Conservation (phyloP, 2,113 vertebrate species). For the Nothoprocta pentlandii region DNA sequence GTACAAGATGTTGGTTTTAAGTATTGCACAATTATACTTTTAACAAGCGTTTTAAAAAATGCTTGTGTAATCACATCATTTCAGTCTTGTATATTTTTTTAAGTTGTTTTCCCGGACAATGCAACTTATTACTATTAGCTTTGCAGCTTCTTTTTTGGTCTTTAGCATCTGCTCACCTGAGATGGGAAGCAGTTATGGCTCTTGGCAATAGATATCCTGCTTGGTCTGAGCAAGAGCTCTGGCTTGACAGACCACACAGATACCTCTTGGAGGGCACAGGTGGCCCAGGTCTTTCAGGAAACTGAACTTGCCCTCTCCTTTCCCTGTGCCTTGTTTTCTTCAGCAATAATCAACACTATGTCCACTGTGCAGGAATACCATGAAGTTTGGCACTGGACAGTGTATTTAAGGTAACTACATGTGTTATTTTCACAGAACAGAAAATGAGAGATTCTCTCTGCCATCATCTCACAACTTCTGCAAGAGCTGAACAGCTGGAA, state of each 20-base stretch:
- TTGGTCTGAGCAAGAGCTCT: background rate
- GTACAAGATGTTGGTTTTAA: background rate
- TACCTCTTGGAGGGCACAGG: background rate
- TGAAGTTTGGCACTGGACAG: background rate
- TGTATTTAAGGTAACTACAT: background rate
- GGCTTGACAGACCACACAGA: background rate
- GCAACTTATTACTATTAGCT: slow-evolving; percentile 8
- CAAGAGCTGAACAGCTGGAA: background rate
- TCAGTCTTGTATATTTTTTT: background rate
- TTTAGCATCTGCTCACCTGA: background rate
- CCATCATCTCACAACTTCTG: background rate
- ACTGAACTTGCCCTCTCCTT: background rate
- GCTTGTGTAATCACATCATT: background rate
- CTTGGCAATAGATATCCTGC: slow-evolving; percentile 14
- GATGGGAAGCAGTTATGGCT: background rate
- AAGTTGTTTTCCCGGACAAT: slow-evolving; percentile 12
- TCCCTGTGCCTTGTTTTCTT: background rate
- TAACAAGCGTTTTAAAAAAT: background rate
- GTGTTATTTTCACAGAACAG: background rate
- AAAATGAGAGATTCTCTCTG: background rate
- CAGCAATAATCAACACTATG: background rate
- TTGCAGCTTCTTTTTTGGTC: slow-evolving; percentile 8
- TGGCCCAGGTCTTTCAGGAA: background rate
- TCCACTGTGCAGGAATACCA: background rate
- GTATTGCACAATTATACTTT: slow-evolving; percentile 2